Conservation (phyloP, 35 echinoderm and acorn worm genomes). For the Lytechinus pictus region DNA sequence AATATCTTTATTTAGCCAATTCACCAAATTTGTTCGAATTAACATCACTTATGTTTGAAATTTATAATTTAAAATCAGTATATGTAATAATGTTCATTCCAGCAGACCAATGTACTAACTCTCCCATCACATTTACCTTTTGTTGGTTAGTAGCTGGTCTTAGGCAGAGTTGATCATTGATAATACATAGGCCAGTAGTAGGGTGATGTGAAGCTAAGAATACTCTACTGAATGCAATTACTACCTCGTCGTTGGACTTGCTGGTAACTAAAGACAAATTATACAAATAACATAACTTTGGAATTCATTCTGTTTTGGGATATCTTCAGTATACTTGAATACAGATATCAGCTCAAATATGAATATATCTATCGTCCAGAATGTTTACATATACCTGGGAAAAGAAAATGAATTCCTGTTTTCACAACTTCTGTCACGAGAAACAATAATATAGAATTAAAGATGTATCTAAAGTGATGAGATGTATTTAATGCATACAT, state of each 20-base stretch:
- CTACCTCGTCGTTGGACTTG: neutral
- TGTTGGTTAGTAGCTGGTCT: conserved; percentile 57
- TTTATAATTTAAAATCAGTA: no score
- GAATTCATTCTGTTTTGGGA: neutral
- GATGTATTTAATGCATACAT: no score
- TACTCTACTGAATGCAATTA: conserved; percentile 56
- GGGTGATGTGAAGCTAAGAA: conserved; percentile 50
- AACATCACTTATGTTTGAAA: no score
- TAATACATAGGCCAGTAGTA: conserved; percentile 32
- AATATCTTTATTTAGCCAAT: no score
- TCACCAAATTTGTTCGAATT: no score
- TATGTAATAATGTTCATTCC: no score
- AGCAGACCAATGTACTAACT: no score
- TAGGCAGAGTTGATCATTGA: conserved; percentile 68
- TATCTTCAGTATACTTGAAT: neutral
- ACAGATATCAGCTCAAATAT: neutral
- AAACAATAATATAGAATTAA: no score
- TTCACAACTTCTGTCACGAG: no score
- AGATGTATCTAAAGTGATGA: no score
- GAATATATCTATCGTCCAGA: neutral
- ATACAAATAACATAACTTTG: neutral
- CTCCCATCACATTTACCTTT: conserved; percentile 35
- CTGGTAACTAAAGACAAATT: conserved; percentile 5
- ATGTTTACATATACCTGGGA: neutral
- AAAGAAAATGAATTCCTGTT: no score